phyloP scores from a whole-genome alignment of 2,888 invertebrate genomes.

The Operophtera brumata region DNA sequence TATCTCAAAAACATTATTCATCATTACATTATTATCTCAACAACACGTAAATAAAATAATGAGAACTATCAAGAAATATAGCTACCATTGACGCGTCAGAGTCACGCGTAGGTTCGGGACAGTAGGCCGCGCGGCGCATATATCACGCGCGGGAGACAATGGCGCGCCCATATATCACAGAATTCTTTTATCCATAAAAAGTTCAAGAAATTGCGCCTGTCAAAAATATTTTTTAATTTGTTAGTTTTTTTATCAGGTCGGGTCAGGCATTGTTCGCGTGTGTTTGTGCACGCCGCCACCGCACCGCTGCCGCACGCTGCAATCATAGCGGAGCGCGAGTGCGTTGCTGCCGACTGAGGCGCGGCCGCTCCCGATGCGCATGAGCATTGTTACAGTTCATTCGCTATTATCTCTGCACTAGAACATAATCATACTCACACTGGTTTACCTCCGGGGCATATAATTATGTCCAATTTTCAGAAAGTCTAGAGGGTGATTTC shows the following conservation, averaged over 20 bases:
- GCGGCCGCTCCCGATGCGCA: neutral
- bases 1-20: too few relatives aligned
- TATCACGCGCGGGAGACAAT: conserved; percentile 33
- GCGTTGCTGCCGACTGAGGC: conserved; percentile 10
- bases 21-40: conserved; percentile 3
- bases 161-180: conserved; percentile 53
- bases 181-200: conserved; percentile 44
- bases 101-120: neutral
- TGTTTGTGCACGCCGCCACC: conserved; percentile 40
- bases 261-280: conserved; percentile 45
- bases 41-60: conserved; percentile 16
- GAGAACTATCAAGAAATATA: neutral
- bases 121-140: conserved; percentile 15
- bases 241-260: conserved; percentile 41
- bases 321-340: too few relatives aligned
- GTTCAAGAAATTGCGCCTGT: conserved; percentile 53
- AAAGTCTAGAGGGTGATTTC: too few relatives aligned
- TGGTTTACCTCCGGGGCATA: too few relatives aligned
- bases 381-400: conserved; percentile 4
- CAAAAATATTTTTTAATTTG: conserved; percentile 42
- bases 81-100: conserved; percentile 5
- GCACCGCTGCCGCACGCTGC: too few relatives aligned
- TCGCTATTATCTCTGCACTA: conserved; percentile 6
- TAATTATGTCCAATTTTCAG: too few relatives aligned
- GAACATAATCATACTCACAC: neutral